phyloP scores from a whole-genome alignment of 2,888 invertebrate genomes.

The Lutraria lutraria region DNA sequence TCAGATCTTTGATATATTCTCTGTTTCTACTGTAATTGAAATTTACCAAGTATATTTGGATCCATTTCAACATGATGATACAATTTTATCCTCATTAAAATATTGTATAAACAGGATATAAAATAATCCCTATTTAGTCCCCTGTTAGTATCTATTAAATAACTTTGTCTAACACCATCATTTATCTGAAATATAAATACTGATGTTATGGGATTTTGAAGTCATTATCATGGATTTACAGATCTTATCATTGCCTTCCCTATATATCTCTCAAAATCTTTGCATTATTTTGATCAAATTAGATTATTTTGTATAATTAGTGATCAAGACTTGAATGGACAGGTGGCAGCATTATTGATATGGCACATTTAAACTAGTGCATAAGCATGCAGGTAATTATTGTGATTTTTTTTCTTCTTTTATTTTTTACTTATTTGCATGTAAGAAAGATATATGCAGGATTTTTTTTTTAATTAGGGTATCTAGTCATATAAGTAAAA shows the following conservation, averaged over 20 bases:
- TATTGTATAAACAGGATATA: not conserved
- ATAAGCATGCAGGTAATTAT: too few relatives aligned
- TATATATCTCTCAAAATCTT: slow-evolving; percentile 12
- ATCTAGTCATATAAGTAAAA: too few relatives aligned
- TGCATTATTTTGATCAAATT: not conserved
- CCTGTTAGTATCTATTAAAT: not conserved
- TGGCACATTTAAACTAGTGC: not conserved
- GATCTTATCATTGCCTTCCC: not conserved
- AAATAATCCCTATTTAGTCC: too few relatives aligned
- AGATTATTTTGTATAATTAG: not conserved
- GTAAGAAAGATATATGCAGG: too few relatives aligned
- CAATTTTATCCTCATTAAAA: not conserved
- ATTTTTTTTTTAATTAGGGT: too few relatives aligned
- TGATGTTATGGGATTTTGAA: slow-evolving; percentile 16
- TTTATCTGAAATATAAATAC: not conserved
- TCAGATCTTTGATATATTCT: too few relatives aligned
- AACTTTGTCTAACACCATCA: not conserved
- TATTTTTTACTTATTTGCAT: too few relatives aligned
- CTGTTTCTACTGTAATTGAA: too few relatives aligned
- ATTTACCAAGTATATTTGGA: too few relatives aligned
- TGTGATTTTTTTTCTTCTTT: too few relatives aligned
- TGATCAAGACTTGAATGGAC: not conserved
- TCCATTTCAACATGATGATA: too few relatives aligned
- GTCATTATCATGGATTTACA: not conserved
- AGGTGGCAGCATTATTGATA: not conserved